phyloP scores from a whole-genome alignment of 2,888 invertebrate species.

The Macrophya annulata region DNA sequence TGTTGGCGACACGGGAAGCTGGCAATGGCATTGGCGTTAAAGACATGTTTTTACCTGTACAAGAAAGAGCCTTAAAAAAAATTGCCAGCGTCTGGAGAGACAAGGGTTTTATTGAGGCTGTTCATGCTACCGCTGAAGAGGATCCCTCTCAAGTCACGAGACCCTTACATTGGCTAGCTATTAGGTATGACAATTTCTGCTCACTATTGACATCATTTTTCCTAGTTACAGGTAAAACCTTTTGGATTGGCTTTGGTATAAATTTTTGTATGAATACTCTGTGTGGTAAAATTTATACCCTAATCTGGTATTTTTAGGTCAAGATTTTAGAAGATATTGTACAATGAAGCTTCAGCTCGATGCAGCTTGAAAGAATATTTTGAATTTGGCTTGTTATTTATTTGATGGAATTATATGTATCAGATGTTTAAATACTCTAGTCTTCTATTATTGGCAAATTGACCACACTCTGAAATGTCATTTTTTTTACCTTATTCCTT shows the following conservation, averaged over 20 bases:
- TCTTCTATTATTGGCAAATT: neutral
- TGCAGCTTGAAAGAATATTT: neutral
- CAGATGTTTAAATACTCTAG: no score
- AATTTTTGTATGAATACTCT: neutral
- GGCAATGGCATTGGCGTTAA: slow-evolving; percentile 80
- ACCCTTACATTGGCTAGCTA: slow-evolving; percentile 77
- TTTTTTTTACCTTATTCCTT: neutral
- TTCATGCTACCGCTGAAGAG: slow-evolving; percentile 83
- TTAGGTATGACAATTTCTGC: slow-evolving; percentile 66
- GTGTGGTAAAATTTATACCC: no score
- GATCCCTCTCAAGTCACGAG: slow-evolving; percentile 81
- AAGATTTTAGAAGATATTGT: neutral
- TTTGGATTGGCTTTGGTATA: neutral
- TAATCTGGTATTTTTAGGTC: neutral
- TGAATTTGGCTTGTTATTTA: neutral
- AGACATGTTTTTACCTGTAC: slow-evolving; percentile 84
- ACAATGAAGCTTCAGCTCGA: neutral
- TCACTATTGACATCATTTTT: neutral
- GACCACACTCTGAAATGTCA: neutral
- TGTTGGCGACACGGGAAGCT: slow-evolving; percentile 82
- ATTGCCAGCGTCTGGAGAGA: slow-evolving; percentile 89
- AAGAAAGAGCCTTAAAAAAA: slow-evolving; percentile 88
- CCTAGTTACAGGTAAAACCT: neutral
- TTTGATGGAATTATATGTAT: neutral
- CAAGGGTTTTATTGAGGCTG: slow-evolving; percentile 87